Evolutionary conservation across 2,797 vertebrate genomes (phyloP), one percentile per base, ranked within the genome.

Genomic region (Poeciliopsis paucimaculata): DNA sequence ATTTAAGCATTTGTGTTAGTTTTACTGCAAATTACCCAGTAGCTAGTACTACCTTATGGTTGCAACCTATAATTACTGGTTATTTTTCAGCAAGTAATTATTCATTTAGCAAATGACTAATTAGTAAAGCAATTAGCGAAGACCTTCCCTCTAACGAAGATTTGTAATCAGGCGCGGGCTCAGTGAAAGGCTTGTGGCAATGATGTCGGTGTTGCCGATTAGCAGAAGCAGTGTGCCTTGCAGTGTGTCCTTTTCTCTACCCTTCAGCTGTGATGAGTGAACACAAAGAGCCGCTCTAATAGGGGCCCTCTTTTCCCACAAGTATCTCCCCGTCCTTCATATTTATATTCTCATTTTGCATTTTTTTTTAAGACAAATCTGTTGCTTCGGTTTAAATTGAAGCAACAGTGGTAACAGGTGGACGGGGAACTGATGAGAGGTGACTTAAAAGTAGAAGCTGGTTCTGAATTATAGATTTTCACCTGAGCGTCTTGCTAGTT

Each of bases 231-330:
- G 86, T 28, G 82, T 86, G 90, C 78, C 88, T 89, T 89, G 94
- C 87, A 84, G 89, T 84, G 87, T 79, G 87, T 89, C 89, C 90
- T 91, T 91, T 93, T 88, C 92, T 87, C 82, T 87, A 80, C 82
- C 88, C 89, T 89, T 89, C 90, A 87, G 85, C 79, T 62, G 82
- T 82, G 83, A 84, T 88, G 89, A 88, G 79, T 83, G 90, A 93
- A 89, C 89, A 94, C 88, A 90, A 93, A 92, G 86, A 86, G 82
- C 76, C 73, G 72, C 83, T 88, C 84, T 89, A 88, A 90, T 81
- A 84, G 82, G 84, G 87, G 81, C 86, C 91, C 84, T 82, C 85
- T 88, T 91, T 91, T 92, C 90, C 92, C 92, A 93, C 90, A 89
- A 89, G 85, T 85, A 90, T 88, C 82, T 91, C 82, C 45, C 81